These are phyloP conservation scores for Arbacia lixula DNA, from an alignment of 53 echinoderm and acorn worm species.

Conservation along the genomic window DNA sequence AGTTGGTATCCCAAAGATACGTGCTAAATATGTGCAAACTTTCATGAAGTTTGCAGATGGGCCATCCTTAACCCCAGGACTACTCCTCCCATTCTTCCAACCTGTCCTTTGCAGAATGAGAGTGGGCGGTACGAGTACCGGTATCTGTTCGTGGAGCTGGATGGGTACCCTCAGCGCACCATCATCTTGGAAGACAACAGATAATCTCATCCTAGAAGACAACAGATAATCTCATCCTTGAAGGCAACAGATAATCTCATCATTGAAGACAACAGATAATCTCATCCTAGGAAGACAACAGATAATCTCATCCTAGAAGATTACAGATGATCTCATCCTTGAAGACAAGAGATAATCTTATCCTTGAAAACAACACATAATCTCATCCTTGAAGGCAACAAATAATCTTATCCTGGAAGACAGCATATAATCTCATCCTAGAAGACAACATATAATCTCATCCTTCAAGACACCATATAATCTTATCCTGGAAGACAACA, in stretches of 20 bases:
- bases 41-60: too few species aligned
- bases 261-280: not conserved
- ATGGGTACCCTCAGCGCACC: slow-evolving; percentile 89
- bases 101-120: slow-evolving; percentile 79
- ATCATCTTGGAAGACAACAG: slow-evolving; percentile 88
- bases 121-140: slow-evolving; percentile 81
- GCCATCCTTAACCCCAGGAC: too few species aligned
- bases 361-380: not conserved
- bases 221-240: not conserved
- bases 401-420: slow-evolving; percentile 28
- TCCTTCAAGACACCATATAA: slow-evolving; percentile 25
- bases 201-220: slow-evolving; percentile 13
- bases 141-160: slow-evolving; percentile 89
- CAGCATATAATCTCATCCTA: not conserved
- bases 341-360: not conserved
- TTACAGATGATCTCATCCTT: not conserved
- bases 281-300: slow-evolving; percentile 66
- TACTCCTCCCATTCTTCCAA: too few species aligned
- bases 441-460: not conserved
- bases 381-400: slow-evolving; percentile 64
- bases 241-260: not conserved
- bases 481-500: not conserved
- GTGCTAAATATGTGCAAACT: too few species aligned
- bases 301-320: slow-evolving; percentile 38
- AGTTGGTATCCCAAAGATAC: too few species aligned